phyloP scores from a whole-genome alignment of 2,113 vertebrate species.

The Tupaia tana region DNA sequence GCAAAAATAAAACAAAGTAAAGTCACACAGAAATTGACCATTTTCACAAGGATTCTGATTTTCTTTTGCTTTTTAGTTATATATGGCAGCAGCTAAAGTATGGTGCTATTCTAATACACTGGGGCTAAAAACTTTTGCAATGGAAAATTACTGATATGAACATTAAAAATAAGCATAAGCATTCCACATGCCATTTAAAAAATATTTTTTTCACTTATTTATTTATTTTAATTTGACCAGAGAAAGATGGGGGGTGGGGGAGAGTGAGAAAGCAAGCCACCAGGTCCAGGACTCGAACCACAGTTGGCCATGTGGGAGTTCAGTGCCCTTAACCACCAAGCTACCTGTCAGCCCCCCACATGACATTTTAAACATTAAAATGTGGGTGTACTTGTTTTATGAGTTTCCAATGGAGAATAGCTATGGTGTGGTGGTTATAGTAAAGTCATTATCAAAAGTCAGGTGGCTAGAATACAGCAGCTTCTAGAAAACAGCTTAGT shows the following conservation, averaged over 20 bases:
- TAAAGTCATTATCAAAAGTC: constrained; percentile 17
- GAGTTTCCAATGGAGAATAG: constrained; percentile 42
- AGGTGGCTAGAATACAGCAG: background rate
- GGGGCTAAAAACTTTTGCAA: constrained; percentile 26
- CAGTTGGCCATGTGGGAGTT: too few species aligned
- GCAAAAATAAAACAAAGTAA: constrained; percentile 85
- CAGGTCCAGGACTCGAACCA: too few species aligned
- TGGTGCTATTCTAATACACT: constrained; percentile 10
- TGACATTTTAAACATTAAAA: constrained; percentile 45
- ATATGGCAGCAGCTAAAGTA: constrained; percentile 37
- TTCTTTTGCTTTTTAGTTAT: constrained; percentile 54
- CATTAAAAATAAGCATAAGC: constrained; percentile 56
- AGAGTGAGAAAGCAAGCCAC: too few species aligned
- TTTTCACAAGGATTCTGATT: constrained; percentile 72
- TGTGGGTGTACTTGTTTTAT: constrained; percentile 12
- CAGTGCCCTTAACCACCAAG: too few species aligned
- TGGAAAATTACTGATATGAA: constrained; percentile 46
- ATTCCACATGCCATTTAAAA: constrained; percentile 16
- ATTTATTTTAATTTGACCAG: too few species aligned
- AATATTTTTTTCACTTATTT: too few species aligned
- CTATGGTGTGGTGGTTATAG: background rate
- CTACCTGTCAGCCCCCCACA: background rate
- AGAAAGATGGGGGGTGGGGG: too few species aligned
- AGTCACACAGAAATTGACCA: constrained; percentile 79
- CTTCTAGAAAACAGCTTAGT: constrained; percentile 46